Base-by-base conservation (phyloP, 2,888 invertebrate genomes). In the Cephus pulcher region DNA sequence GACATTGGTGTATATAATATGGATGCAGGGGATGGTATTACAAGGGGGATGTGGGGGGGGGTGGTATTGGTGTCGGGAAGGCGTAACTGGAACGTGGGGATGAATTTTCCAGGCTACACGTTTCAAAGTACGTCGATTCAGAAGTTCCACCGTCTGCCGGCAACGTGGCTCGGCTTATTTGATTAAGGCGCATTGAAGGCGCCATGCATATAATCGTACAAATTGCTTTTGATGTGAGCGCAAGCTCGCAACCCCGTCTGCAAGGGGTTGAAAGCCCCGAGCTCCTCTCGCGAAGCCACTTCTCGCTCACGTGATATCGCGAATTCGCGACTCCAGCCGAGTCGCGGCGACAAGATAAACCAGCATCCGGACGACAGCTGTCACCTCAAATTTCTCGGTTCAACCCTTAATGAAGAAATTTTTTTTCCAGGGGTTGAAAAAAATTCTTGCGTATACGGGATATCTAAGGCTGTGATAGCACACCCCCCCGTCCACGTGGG, bases 201-300 rank as follows among this genome's bases (percentile, higher is more conserved):
- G 87, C 85, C 86, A 86, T 85, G 88, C 88, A 86, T 88, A 86
- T 89, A 89, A 89, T 89, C 88, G 85, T 85, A 87, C 87, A 88
- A 88, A 89, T 88, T 87, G 88, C 89, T 88, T 88, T 88, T 88
- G 87, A 89, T 87, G 86, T 83, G 86, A 84, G 84, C 85, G 83
- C 81, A 80, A 83, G 82, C 83, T 82, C 80, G 73, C 79, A 80
- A 76, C 82, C 81, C 80, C 84, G 82, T 82, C 81, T 82, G 79
- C 81, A 78, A 56, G 23, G 73, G 82, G 81, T 84, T 84, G 85
- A 88, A 87, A 86, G 84, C 83, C 82, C 82, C 84, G 76, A 84
- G 68, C 82, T 77, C 79, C 80, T 81, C 76, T 71, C 71, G 35
- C 81, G 80, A 78, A 78, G 81, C 40, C 76, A 79, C 81, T 81